Conservation (phyloP, 2,888 invertebrate genomes). For the Dryomyza anilis region DNA sequence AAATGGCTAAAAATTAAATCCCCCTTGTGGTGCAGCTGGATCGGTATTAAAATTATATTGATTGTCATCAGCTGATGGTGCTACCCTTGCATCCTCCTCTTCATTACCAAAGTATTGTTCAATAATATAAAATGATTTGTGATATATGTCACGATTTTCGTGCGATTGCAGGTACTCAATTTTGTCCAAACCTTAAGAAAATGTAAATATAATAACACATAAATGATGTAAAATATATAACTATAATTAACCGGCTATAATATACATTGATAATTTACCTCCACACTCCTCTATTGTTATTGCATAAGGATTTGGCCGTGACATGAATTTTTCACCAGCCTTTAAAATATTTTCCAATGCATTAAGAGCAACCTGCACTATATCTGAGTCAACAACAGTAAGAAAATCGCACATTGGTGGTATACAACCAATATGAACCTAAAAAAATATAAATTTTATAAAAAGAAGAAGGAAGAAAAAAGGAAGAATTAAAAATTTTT, state of each 20-base stretch:
- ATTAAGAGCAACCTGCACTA: slow-evolving; percentile 93
- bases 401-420: slow-evolving; percentile 91
- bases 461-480: too few species aligned
- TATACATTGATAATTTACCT: slow-evolving; percentile 67
- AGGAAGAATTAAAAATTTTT: neutral
- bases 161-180: slow-evolving; percentile 97
- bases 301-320: slow-evolving; percentile 85
- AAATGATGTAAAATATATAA: neutral
- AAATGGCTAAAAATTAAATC: slow-evolving; percentile 77
- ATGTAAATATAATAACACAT: neutral
- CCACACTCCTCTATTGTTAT: slow-evolving; percentile 93
- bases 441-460: too few species aligned
- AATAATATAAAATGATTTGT: slow-evolving; percentile 96
- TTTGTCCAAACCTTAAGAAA: slow-evolving; percentile 85
- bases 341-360: slow-evolving; percentile 94
- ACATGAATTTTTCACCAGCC: slow-evolving; percentile 84
- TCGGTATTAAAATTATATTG: slow-evolving; percentile 77
- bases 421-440: slow-evolving; percentile 83
- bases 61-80: slow-evolving; percentile 73
- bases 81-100: slow-evolving; percentile 79
- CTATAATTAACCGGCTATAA: neutral
- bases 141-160: slow-evolving; percentile 95
- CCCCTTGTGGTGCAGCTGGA: slow-evolving; percentile 76
- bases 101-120: slow-evolving; percentile 95
- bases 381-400: slow-evolving; percentile 91